Percentiles rank a stretch among this genome's conserved stretches.
These are phyloP conservation scores for Oncopeltus fasciatus DNA, from an alignment of 1,140 invertebrate species.

Conservation along the genomic window DNA sequence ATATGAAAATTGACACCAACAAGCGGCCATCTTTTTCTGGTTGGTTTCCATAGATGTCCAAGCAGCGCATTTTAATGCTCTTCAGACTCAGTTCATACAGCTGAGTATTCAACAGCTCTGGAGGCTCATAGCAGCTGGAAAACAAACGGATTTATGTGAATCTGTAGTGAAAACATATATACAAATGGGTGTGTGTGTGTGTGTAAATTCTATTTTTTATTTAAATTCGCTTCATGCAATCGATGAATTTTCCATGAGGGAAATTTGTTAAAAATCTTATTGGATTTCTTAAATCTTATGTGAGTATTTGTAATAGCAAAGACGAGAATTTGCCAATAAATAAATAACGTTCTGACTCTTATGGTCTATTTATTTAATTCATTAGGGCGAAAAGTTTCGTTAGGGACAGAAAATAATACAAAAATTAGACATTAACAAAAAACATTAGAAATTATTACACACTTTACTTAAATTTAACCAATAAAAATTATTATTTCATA, in stretches of 20 bases:
- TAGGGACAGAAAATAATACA: neutral
- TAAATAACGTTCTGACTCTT: no score
- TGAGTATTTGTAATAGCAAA: neutral
- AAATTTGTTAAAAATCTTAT: neutral
- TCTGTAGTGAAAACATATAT: neutral
- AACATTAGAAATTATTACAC: no score
- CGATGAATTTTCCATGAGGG: neutral
- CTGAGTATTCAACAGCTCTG: slow-evolving; percentile 39
- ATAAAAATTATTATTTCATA: no score
- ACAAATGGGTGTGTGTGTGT: neutral
- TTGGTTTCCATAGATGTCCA: slow-evolving; percentile 40
- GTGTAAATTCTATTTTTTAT: neutral
- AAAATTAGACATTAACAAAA: neutral
- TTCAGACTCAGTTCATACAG: slow-evolving; percentile 39
- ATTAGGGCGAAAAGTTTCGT: no score
- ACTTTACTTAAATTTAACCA: no score
- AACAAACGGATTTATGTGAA: neutral
- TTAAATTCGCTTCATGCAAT: neutral
- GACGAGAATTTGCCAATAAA: neutral
- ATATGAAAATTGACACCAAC: slow-evolving; percentile 49
- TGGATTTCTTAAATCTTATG: neutral
- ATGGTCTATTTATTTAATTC: no score
- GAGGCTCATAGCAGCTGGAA: slow-evolving; percentile 38
- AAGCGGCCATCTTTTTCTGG: slow-evolving; percentile 48
- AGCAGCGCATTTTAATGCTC: slow-evolving; percentile 40